Evolutionary conservation across 2,797 vertebrate genomes (phyloP).

Genomic region (Cryptoblepharus egeriae): DNA sequence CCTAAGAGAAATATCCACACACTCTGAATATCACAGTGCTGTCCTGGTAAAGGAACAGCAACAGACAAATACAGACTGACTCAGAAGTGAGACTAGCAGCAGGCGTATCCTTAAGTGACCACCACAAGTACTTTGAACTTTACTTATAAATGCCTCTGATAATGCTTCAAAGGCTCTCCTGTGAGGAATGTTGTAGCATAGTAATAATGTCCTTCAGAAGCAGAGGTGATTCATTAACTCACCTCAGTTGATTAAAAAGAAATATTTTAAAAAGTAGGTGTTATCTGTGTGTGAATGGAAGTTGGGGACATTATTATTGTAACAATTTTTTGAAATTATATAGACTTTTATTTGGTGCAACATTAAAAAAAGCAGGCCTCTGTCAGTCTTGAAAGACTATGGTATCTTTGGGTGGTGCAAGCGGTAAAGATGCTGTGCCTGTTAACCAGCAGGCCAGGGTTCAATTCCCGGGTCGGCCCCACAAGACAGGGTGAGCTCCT

Average conservation of each 20-base stretch:
- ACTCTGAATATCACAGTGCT: not conserved
- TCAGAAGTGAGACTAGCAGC: not conserved
- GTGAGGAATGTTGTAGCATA: conserved; percentile 14
- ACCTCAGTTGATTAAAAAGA: not conserved
- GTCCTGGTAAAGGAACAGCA: not conserved
- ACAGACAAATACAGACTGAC: conserved; percentile 28
- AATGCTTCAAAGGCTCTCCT: conserved; percentile 37
- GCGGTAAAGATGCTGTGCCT: too few relatives aligned
- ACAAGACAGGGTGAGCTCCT: too few relatives aligned
- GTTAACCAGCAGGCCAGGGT: too few relatives aligned
- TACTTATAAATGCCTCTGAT: conserved; percentile 44
- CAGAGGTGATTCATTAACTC: conserved; percentile 14
- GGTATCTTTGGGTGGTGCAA: too few relatives aligned
- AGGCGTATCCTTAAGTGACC: conserved; percentile 45
- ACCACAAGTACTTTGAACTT: conserved; percentile 39
- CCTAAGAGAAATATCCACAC: not conserved
- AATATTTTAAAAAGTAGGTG: not conserved
- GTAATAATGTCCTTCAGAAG: conserved; percentile 4
- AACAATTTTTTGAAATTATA: too few relatives aligned
- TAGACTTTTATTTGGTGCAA: too few relatives aligned
- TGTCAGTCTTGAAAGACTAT: too few relatives aligned
- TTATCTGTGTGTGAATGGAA: not conserved
- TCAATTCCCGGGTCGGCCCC: too few relatives aligned
- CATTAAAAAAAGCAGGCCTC: too few relatives aligned
- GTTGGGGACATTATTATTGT: not conserved